phyloP scores from a whole-genome alignment of 1,140 invertebrate species.

The Eufriesea mexicana region DNA sequence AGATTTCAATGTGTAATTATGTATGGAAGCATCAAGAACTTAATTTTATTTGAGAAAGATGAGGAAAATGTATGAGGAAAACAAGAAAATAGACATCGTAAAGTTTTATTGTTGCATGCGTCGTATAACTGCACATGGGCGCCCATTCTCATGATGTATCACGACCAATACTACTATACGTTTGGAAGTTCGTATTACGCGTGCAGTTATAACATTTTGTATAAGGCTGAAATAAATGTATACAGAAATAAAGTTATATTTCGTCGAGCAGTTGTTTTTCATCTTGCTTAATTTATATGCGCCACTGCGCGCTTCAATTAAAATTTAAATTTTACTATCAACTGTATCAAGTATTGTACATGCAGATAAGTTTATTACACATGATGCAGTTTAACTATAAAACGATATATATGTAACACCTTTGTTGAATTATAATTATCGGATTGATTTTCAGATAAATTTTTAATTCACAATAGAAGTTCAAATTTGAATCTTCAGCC shows the following conservation, averaged over 20 bases:
- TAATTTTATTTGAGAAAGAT: neutral
- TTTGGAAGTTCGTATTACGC: constrained; percentile 46
- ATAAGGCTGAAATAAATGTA: constrained; percentile 74
- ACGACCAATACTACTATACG: constrained; percentile 48
- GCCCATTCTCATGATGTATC: constrained; percentile 3
- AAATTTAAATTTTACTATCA: neutral
- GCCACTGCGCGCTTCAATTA: neutral
- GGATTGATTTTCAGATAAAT: neutral
- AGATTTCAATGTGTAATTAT: constrained; percentile 23
- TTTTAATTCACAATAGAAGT: neutral
- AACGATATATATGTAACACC: neutral
- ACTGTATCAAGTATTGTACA: neutral
- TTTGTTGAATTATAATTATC: neutral
- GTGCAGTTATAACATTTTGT: constrained; percentile 73
- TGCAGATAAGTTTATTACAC: neutral
- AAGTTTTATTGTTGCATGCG: constrained; percentile 7
- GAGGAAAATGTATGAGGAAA: neutral
- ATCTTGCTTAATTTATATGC: neutral
- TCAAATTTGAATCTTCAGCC: constrained; percentile 20
- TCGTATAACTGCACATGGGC: constrained; percentile 39
- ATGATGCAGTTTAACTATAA: neutral
- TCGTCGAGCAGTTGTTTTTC: constrained; percentile 29
- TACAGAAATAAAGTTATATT: constrained; percentile 67
- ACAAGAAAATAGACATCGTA: neutral
- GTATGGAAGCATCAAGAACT: neutral